phyloP scores from a whole-genome alignment of 1,140 invertebrate genomes.

The Euura lappo region DNA sequence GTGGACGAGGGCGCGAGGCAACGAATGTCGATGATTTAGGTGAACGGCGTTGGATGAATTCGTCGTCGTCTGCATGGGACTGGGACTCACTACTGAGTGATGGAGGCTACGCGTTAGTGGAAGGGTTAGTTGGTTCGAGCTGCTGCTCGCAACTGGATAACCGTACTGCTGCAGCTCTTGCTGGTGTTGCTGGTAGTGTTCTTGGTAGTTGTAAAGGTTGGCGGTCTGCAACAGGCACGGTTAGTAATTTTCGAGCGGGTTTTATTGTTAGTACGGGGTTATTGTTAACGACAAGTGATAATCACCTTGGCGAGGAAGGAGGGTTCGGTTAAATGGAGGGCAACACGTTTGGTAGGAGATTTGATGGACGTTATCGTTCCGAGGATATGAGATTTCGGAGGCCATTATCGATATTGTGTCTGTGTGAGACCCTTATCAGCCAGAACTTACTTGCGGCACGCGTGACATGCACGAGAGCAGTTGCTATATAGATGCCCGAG shows the following conservation, averaged over 20 bases:
- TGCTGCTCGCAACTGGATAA: constrained; percentile 55
- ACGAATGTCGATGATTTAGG: constrained; percentile 32
- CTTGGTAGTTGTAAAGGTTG: constrained; percentile 58
- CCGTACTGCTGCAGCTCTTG: constrained; percentile 58
- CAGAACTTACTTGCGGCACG: constrained; percentile 45
- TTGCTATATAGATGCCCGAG: constrained; percentile 44
- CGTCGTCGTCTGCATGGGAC: constrained; percentile 44
- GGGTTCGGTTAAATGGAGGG: constrained; percentile 23
- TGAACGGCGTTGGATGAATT: constrained; percentile 12
- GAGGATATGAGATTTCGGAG: too few relatives aligned
- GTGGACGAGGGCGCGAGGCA: constrained; percentile 31
- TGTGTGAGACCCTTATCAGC: background rate
- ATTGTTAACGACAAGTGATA: too few relatives aligned
- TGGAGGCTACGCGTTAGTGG: constrained; percentile 53
- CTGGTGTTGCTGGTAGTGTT: constrained; percentile 55
- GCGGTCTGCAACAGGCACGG: constrained; percentile 55
- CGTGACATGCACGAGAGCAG: constrained; percentile 43
- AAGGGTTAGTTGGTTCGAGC: constrained; percentile 57
- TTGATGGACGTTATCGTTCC: too few relatives aligned
- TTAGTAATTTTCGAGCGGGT: constrained; percentile 38
- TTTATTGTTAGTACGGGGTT: constrained; percentile 13
- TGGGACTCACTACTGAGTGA: constrained; percentile 45
- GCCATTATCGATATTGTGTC: background rate
- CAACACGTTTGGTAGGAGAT: background rate
- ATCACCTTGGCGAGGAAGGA: background rate